These are phyloP conservation scores for Ophthalmolycus amberensis DNA, from an alignment of 2,113 vertebrate genomes.

Conservation along the genomic window DNA sequence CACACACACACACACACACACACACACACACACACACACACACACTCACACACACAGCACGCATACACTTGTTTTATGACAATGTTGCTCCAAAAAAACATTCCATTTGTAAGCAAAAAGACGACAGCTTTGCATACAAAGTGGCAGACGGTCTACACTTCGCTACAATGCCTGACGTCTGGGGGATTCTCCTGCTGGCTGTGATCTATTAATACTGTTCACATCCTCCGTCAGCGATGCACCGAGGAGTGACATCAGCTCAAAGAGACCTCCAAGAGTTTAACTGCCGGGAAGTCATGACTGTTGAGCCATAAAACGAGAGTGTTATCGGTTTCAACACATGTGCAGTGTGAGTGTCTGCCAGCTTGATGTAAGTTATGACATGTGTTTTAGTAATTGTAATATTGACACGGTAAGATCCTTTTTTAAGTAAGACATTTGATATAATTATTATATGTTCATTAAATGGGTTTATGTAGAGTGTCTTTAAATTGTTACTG, in stretches of 20 bases:
- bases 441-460: background rate
- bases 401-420: background rate
- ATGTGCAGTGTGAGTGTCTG: slow-evolving; percentile 44
- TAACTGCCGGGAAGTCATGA: slow-evolving; percentile 48
- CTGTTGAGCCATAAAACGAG: slow-evolving; percentile 52
- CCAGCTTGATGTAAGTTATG: slow-evolving; percentile 18
- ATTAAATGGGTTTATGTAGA: background rate
- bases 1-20: background rate
- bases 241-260: slow-evolving; percentile 53
- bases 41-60: no score
- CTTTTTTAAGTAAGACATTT: background rate
- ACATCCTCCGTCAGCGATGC: slow-evolving; percentile 55
- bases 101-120: slow-evolving; percentile 47
- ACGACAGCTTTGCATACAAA: slow-evolving; percentile 71
- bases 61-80: slow-evolving; percentile 14
- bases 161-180: slow-evolving; percentile 59
- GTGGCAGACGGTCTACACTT: slow-evolving; percentile 50
- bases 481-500: background rate
- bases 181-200: slow-evolving; percentile 69
- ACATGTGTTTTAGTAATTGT: background rate
- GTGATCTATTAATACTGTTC: slow-evolving; percentile 74
- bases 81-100: slow-evolving; percentile 31
- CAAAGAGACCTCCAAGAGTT: slow-evolving; percentile 56
- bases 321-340: slow-evolving; percentile 66
- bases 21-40: no score